phyloP scores from a whole-genome alignment of 2,888 invertebrate species.

The Oxystoma pomonae region DNA sequence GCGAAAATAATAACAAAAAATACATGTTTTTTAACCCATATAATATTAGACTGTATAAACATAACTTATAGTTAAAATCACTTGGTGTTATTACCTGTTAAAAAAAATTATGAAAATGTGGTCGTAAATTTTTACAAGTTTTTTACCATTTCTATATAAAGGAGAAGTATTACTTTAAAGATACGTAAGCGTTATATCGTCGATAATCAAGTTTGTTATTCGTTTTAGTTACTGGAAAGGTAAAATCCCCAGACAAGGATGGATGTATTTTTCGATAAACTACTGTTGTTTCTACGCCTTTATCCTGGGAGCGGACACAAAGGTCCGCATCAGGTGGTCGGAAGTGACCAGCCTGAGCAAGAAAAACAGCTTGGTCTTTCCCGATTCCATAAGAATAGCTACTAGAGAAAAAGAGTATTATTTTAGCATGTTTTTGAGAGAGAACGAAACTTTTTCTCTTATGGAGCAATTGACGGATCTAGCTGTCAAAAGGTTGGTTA shows the following conservation, averaged over 20 bases:
- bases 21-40: too few relatives aligned
- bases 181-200: too few relatives aligned
- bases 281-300: slow-evolving; percentile 95
- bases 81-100: too few relatives aligned
- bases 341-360: slow-evolving; percentile 80
- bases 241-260: slow-evolving; percentile 91
- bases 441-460: slow-evolving; percentile 82
- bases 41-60: too few relatives aligned
- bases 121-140: too few relatives aligned
- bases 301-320: slow-evolving; percentile 86
- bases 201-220: too few relatives aligned
- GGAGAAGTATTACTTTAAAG: too few relatives aligned
- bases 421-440: slow-evolving; percentile 88
- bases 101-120: too few relatives aligned
- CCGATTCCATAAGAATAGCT: slow-evolving; percentile 81
- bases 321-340: slow-evolving; percentile 81
- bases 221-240: slow-evolving; percentile 94
- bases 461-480: slow-evolving; percentile 96
- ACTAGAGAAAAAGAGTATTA: slow-evolving; percentile 84
- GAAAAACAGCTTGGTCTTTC: slow-evolving; percentile 72
- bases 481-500: slow-evolving; percentile 91
- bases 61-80: too few relatives aligned
- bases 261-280: slow-evolving; percentile 95
- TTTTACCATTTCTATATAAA: too few relatives aligned
- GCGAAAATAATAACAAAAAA: too few relatives aligned